A percentile compares a stretch with the other conserved stretches of the same genome.
Conservation (phyloP, 2,888 invertebrate species). For the Ophraella communa region DNA sequence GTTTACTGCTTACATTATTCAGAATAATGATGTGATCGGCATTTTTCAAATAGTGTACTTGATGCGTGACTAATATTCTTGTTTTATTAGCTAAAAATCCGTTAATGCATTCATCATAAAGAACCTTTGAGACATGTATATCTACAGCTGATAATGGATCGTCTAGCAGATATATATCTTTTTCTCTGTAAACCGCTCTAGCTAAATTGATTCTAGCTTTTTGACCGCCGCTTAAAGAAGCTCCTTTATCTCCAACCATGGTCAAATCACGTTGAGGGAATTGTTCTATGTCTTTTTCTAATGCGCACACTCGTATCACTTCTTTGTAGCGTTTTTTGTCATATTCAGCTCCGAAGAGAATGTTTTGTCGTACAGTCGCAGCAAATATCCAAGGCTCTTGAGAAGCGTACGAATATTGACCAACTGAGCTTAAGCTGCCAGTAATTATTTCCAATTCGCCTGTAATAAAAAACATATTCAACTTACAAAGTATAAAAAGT, state of each 20-base stretch:
- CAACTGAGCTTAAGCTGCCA: conserved; percentile 71
- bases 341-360: conserved; percentile 76
- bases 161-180: conserved; percentile 82
- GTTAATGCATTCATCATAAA: conserved; percentile 80
- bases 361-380: conserved; percentile 80
- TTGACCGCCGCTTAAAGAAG: conserved; percentile 82
- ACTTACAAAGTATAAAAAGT: too few relatives aligned
- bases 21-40: conserved; percentile 72
- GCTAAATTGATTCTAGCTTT: conserved; percentile 76
- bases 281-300: conserved; percentile 76
- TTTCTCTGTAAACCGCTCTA: conserved; percentile 72
- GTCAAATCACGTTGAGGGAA: conserved; percentile 75
- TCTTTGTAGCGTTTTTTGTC: conserved; percentile 65
- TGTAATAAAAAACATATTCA: conserved; percentile 56
- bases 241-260: conserved; percentile 78
- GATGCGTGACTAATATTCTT: conserved; percentile 83
- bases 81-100: conserved; percentile 71
- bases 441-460: conserved; percentile 65
- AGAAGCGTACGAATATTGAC: conserved; percentile 75
- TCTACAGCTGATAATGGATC: conserved; percentile 88
- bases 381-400: conserved; percentile 88
- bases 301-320: conserved; percentile 70
- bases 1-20: conserved; percentile 62
- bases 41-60: conserved; percentile 77
- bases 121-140: conserved; percentile 76